These are phyloP conservation scores for Drosophila rellima DNA, from an alignment of 2,888 invertebrate genomes.

Conservation along the genomic window DNA sequence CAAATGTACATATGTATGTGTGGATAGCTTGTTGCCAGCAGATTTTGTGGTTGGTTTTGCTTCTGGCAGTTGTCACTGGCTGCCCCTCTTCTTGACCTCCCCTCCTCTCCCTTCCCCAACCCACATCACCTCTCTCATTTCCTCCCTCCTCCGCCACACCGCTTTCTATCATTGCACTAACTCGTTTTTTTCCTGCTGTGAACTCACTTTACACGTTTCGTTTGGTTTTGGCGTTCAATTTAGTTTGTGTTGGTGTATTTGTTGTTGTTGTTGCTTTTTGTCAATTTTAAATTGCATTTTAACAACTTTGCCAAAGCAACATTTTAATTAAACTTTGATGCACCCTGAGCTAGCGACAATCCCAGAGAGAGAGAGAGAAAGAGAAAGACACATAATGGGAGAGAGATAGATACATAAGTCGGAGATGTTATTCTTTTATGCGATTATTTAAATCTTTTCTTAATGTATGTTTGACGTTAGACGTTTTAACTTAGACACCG, in stretches of 20 bases:
- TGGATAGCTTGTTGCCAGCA: constrained; percentile 55
- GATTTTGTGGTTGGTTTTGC: constrained; percentile 57
- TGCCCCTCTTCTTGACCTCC: neutral
- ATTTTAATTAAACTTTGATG: constrained; percentile 74
- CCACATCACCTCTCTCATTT: neutral
- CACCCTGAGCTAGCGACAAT: neutral
- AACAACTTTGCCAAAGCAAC: constrained; percentile 49
- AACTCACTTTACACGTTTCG: constrained; percentile 38
- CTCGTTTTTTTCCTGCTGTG: constrained; percentile 3
- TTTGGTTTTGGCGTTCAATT: constrained; percentile 59
- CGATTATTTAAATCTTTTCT: constrained; percentile 6
- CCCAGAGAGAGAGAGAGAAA: neutral
- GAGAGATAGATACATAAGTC: neutral
- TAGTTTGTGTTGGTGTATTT: constrained; percentile 40
- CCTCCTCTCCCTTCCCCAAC: neutral
- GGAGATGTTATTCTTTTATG: neutral
- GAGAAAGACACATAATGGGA: neutral
- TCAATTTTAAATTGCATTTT: constrained; percentile 72
- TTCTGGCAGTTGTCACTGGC: constrained; percentile 51
- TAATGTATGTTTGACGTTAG: neutral
- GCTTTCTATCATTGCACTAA: neutral
- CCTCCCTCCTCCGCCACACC: neutral
- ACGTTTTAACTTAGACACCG: constrained; percentile 50
- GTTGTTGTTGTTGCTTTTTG: constrained; percentile 39
- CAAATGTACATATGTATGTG: constrained; percentile 27